phyloP scores from a whole-genome alignment of 2,797 vertebrate genomes.

The Cetoscarus ocellatus region DNA sequence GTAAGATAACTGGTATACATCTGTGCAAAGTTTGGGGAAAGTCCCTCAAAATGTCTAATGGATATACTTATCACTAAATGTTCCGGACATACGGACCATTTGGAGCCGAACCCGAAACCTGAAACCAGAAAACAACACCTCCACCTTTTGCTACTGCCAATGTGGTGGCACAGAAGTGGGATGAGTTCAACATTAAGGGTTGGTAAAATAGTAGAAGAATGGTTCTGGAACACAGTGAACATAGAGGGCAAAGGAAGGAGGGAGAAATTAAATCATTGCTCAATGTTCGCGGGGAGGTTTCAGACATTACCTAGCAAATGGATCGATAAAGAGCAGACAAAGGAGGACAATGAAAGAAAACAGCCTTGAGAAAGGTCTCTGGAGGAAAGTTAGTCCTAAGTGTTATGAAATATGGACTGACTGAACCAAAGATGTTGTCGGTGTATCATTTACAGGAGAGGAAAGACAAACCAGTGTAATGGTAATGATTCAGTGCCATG shows the following conservation, averaged over 20 bases:
- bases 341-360: constrained; percentile 32
- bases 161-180: neutral
- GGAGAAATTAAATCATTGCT: constrained; percentile 41
- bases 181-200: neutral
- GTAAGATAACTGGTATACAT: too few relatives aligned
- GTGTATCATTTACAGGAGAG: neutral
- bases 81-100: too few relatives aligned
- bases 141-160: too few relatives aligned
- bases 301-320: constrained; percentile 27
- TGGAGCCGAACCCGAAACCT: too few relatives aligned
- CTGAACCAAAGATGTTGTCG: constrained; percentile 1
- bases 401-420: neutral
- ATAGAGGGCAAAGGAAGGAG: constrained; percentile 21
- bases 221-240: neutral
- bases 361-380: constrained; percentile 2
- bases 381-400: constrained; percentile 15
- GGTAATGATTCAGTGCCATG: constrained; percentile 1
- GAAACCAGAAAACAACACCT: too few relatives aligned
- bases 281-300: constrained; percentile 22
- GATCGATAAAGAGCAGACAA: constrained; percentile 29
- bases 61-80: too few relatives aligned
- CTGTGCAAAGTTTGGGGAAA: too few relatives aligned
- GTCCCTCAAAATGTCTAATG: too few relatives aligned
- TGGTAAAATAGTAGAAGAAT: neutral
- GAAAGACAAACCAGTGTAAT: neutral